Conservation (phyloP, 2,797 vertebrate genomes). For the Gymnopithys bicolor region DNA sequence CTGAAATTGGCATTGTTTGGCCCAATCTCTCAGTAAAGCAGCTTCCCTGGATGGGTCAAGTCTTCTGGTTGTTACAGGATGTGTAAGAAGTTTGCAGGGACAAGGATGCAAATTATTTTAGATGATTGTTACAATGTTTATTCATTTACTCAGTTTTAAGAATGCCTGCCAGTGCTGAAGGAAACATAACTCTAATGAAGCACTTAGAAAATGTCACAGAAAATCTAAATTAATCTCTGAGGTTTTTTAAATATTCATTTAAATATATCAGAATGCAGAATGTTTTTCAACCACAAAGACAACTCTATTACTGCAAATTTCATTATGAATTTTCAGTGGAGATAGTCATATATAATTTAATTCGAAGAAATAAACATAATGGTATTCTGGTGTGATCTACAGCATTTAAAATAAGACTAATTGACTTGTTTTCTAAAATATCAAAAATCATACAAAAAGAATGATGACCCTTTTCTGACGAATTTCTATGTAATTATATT, state of each 20-base stretch:
- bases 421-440: background rate
- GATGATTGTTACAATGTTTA: background rate
- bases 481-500: background rate
- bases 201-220: conserved; percentile 36
- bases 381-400: background rate
- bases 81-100: background rate
- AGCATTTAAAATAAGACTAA: background rate
- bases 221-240: conserved; percentile 17
- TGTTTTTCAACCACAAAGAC: background rate
- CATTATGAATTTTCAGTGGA: background rate
- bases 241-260: conserved; percentile 6
- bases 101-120: conserved; percentile 18
- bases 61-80: background rate
- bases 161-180: conserved; percentile 1
- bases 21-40: background rate
- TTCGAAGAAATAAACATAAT: background rate
- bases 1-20: background rate
- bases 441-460: background rate
- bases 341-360: background rate
- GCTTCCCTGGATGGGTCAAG: background rate
- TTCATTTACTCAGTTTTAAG: conserved; percentile 11
- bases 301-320: background rate
- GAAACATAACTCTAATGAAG: background rate
- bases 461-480: background rate
- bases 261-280: conserved; percentile 20